Conservation (phyloP, 2,888 invertebrate species). For the Dryocosmus kuriphilus region DNA sequence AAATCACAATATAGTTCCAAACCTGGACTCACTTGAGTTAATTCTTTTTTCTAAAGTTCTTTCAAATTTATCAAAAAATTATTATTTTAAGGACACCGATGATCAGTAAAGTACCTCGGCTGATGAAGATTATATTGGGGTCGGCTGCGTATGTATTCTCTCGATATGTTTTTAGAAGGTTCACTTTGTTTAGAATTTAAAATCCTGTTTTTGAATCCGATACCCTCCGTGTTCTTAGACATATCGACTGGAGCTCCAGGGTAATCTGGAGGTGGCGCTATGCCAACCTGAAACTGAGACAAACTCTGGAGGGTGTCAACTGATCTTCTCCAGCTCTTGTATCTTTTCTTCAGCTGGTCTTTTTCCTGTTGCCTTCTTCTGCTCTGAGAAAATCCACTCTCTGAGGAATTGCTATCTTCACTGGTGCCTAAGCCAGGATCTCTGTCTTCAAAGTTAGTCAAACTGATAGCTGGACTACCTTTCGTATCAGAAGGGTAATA, state of each 20-base stretch:
- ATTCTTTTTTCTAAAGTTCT: background rate
- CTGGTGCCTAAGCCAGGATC: constrained; percentile 75
- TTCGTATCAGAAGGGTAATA: constrained; percentile 61
- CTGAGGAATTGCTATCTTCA: constrained; percentile 75
- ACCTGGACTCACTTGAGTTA: background rate
- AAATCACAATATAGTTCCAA: background rate
- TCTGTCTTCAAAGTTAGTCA: constrained; percentile 71
- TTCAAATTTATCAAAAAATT: background rate
- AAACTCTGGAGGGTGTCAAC: constrained; percentile 69
- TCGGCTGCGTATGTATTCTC: constrained; percentile 73
- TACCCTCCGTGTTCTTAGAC: constrained; percentile 48
- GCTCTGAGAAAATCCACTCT: constrained; percentile 73
- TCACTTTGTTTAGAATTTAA: constrained; percentile 38
- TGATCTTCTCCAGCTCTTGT: constrained; percentile 70
- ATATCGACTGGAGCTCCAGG: constrained; percentile 62
- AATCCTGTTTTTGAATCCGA: constrained; percentile 46
- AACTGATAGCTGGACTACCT: constrained; percentile 66
- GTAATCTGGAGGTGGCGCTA: constrained; percentile 69
- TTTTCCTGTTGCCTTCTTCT: constrained; percentile 64
- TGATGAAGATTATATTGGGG: constrained; percentile 83
- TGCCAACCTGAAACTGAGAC: constrained; percentile 66
- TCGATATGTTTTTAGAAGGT: constrained; percentile 35
- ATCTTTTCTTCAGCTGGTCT: constrained; percentile 53
- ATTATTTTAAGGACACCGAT: constrained; percentile 62
- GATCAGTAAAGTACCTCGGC: constrained; percentile 66